Evolutionary conservation across 2,113 vertebrate species (phyloP).

Genomic region (Hirundichthys speculiger): DNA sequence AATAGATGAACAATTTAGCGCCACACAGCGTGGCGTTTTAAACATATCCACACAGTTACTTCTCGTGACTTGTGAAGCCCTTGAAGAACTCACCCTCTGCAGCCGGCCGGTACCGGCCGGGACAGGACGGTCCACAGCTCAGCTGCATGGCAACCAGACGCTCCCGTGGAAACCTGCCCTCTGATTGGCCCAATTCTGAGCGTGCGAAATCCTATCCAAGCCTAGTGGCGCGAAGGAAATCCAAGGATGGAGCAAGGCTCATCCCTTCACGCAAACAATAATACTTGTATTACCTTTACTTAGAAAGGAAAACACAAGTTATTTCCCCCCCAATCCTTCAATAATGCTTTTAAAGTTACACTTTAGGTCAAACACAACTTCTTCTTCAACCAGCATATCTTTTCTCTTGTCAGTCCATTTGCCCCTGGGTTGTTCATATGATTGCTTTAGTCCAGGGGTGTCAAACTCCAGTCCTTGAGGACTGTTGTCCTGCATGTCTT

Average conservation of each 20-base stretch:
- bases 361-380: no score
- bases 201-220: slow-evolving; percentile 28
- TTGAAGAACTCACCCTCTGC: slow-evolving; percentile 41
- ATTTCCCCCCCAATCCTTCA: not conserved
- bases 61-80: not conserved
- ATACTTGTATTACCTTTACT: not conserved
- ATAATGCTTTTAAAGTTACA: not conserved
- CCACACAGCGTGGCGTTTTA: not conserved
- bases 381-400: no score
- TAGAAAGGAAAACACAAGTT: not conserved
- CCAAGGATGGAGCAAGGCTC: not conserved
- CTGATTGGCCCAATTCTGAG: slow-evolving; percentile 57
- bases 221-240: slow-evolving; percentile 55
- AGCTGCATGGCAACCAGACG: slow-evolving; percentile 66
- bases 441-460: no score
- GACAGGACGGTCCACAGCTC: slow-evolving; percentile 5
- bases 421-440: no score
- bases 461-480: no score
- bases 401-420: no score
- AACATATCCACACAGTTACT: no score
- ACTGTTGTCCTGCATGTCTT: no score
- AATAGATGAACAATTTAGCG: no score
- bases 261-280: no score
- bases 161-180: not conserved
- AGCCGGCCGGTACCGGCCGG: slow-evolving; percentile 14